Base-by-base conservation (phyloP, 2,888 invertebrate genomes). In the Meghimatium bilineatum region DNA sequence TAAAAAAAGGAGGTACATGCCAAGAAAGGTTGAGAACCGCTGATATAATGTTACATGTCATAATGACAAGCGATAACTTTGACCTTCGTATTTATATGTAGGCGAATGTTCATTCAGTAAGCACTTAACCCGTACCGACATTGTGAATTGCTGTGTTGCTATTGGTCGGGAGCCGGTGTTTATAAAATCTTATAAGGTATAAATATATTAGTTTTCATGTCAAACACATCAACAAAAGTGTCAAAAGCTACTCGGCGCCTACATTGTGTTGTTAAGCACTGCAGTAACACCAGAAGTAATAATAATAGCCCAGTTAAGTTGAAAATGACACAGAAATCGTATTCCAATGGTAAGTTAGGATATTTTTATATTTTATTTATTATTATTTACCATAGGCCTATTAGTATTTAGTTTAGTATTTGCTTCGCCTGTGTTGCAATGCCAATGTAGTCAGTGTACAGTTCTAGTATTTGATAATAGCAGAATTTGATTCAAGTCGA, bases 321-420 rank as follows among this genome's bases (percentile, higher is more conserved):
- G 49, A 74, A 74, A 49, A 74, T 74, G 72, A 74, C 72, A 36
- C 72, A 74, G 72, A 74, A 74, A 49, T 49, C 72, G 10, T 74
- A 49, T 29, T 44, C 49, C 10, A 32, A 10, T 17, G 72, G 72
- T 74, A 44, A 74, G 72, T 74, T 44, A 26, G 2, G 8, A 29
- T 2, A 3, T 49, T 44, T 20, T 23, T 1, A 17, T 17, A 17
- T 44, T n/a, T 26, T 1, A 2, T 12, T 10, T 12, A 26, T 5
- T 32, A n/a, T n/a, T 26, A n/a, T 1, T 29, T 44, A 10, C 26
- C 10, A 23, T 14, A 17, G 8, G 20, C 20, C 1, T 6, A 17
- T 6, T 36, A 0, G 2, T 69, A 6, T 14, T 36, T 17, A 36
- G 17, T 17, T 10, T 34, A 20, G 69, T 23, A 36, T 69, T 0